A percentile compares a stretch with the other conserved stretches of the same genome.
Evolutionary conservation across 2,888 invertebrate species (phyloP).

Genomic region (Leucophenga montana): DNA sequence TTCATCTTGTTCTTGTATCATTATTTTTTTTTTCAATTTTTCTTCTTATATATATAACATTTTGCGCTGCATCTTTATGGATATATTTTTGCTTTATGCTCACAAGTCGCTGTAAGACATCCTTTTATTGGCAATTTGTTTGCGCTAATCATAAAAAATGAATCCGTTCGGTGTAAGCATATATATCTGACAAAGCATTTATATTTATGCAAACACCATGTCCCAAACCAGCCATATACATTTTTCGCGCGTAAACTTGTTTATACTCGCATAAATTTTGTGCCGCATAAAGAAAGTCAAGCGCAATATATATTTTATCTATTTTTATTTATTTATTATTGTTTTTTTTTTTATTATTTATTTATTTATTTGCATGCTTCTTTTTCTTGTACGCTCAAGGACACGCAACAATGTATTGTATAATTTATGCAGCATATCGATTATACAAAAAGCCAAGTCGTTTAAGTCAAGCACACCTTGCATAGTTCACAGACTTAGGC

Average conservation of each 20-base stretch:
- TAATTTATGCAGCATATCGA: constrained; percentile 18
- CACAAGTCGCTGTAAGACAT: not conserved
- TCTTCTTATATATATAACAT: not conserved
- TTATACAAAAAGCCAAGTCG: not conserved
- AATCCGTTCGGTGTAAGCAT: not conserved
- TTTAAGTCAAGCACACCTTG: not conserved
- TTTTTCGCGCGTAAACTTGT: constrained; percentile 15
- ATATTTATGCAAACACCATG: not conserved
- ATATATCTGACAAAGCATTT: not conserved
- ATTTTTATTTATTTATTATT: no score
- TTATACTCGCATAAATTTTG: constrained; percentile 17
- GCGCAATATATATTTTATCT: not conserved
- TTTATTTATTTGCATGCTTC: not conserved
- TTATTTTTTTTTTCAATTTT: not conserved
- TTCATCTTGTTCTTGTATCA: not conserved
- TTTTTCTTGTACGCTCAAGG: not conserved
- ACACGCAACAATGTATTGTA: constrained; percentile 14
- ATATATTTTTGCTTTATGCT: not conserved
- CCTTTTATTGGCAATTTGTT: constrained; percentile 10
- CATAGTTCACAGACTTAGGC: no score
- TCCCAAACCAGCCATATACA: not conserved
- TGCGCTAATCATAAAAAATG: not conserved
- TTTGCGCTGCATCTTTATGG: not conserved
- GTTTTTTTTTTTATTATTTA: constrained; percentile 3
- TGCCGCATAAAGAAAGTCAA: not conserved